Evolutionary conservation across 92 coral and sea anemone species (phyloP).

Genomic region (Chrysogorgia sp.): DNA sequence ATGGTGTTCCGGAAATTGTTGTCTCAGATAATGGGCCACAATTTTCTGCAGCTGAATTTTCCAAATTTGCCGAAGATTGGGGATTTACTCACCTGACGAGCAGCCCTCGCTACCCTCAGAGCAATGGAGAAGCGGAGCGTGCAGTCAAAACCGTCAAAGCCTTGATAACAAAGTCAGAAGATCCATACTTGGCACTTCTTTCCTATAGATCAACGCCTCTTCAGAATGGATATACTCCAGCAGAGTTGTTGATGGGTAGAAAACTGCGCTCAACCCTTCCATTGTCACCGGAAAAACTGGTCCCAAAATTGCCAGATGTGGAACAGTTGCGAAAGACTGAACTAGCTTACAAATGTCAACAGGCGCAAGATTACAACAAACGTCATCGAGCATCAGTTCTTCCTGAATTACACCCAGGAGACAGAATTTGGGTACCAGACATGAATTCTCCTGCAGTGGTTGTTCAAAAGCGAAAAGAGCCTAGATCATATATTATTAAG

Average conservation of each 20-base stretch:
- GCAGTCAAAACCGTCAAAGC: no score
- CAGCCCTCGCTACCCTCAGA: slow-evolving; percentile 42
- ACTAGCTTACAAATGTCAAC: slow-evolving; percentile 34
- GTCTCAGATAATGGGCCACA: slow-evolving; percentile 16
- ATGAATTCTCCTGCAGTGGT: no score
- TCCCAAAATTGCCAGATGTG: not conserved
- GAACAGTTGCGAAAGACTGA: not conserved
- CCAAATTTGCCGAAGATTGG: slow-evolving; percentile 24
- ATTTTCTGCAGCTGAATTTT: not conserved
- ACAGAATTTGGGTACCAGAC: no score
- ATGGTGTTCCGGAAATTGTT: no score
- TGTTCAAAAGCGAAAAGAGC: not conserved
- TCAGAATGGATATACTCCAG: slow-evolving; percentile 48
- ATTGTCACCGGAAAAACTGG: no score
- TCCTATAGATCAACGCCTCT: slow-evolving; percentile 48
- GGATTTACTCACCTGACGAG: slow-evolving; percentile 53
- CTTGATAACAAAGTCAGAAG: no score
- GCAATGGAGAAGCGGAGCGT: slow-evolving; percentile 51
- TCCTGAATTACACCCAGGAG: no score
- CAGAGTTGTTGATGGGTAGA: slow-evolving; percentile 53
- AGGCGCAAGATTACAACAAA: no score
- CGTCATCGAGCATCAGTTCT: no score
- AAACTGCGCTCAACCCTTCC: no score
- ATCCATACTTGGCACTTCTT: slow-evolving; percentile 48
- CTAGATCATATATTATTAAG: not conserved